phyloP scores from a whole-genome alignment of 2,113 vertebrate genomes.

The Seriola quinqueradiata region DNA sequence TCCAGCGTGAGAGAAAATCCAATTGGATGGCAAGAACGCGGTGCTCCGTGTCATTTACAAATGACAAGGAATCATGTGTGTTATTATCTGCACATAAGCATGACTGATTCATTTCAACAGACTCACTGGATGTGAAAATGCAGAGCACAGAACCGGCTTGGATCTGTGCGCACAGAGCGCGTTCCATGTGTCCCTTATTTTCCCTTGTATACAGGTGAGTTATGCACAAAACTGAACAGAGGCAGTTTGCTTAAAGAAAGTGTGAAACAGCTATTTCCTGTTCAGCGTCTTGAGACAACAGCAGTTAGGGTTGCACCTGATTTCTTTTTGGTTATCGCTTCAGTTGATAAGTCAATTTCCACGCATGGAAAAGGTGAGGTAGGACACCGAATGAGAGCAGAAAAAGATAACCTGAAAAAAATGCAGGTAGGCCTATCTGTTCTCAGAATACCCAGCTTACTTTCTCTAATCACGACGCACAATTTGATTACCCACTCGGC shows the following conservation, averaged over 20 bases:
- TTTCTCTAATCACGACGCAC: constrained; percentile 30
- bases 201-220: not conserved
- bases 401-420: not conserved
- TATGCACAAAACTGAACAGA: not conserved
- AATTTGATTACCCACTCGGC: constrained; percentile 31
- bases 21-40: not conserved
- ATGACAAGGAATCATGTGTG: not conserved
- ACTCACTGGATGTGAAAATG: not conserved
- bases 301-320: not conserved
- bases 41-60: not conserved
- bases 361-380: not conserved
- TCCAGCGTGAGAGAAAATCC: not conserved
- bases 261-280: not conserved
- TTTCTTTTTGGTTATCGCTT: not conserved
- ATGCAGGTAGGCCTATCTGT: constrained; percentile 6
- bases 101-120: constrained; percentile 11
- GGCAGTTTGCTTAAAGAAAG: not conserved
- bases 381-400: not conserved
- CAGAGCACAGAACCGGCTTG: not conserved
- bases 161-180: constrained; percentile 23
- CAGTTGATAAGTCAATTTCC: not conserved
- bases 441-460: constrained; percentile 18
- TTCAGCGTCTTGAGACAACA: not conserved
- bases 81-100: constrained; percentile 1
- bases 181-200: constrained; percentile 25